These are phyloP conservation scores for Baccha elongata DNA, from an alignment of 2,888 invertebrate genomes.

Conservation along the genomic window DNA sequence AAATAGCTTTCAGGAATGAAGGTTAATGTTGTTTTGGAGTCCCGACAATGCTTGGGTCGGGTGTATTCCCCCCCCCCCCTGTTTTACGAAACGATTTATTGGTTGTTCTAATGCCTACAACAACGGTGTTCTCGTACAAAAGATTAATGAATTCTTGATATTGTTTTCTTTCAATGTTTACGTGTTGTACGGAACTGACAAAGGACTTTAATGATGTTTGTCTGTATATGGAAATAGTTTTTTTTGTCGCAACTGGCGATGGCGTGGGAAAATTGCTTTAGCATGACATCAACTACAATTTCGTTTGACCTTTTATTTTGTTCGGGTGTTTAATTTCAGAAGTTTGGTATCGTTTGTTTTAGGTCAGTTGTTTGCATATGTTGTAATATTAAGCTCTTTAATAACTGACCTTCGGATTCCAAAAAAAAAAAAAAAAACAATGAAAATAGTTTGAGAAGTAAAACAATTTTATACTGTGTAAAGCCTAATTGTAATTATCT, in stretches of 20 bases:
- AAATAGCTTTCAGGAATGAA: neutral
- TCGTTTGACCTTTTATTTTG: neutral
- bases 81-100: neutral
- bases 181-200: neutral
- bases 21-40: too few species aligned
- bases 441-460: too few species aligned
- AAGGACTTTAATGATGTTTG: neutral
- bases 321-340: neutral
- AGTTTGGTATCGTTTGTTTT: neutral
- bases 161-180: slow-evolving; percentile 8
- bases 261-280: neutral
- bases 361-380: slow-evolving; percentile 1
- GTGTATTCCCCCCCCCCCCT: neutral
- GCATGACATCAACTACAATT: slow-evolving; percentile 5
- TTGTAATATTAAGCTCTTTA: too few species aligned
- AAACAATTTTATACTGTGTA: too few species aligned
- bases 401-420: too few species aligned
- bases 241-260: neutral
- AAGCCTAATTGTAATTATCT: too few species aligned
- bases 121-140: neutral
- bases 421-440: too few species aligned
- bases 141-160: slow-evolving; percentile 10
- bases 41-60: too few species aligned
- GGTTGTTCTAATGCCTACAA: neutral
- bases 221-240: neutral